Conservation (phyloP, 2,888 invertebrate species). For the Erebia ligea region DNA sequence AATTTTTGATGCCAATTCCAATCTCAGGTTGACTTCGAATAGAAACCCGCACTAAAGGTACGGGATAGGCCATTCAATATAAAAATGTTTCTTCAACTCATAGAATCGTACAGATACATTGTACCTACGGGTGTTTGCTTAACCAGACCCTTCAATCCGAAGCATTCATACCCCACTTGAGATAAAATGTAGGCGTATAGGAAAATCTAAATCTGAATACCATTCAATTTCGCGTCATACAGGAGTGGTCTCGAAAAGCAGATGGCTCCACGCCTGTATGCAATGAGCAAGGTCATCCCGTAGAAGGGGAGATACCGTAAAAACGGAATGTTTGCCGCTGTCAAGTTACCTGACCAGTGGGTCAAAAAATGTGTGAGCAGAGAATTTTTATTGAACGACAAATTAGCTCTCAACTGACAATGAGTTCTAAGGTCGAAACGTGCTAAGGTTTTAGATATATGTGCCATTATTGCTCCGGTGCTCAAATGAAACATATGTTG, state of each 20-base stretch:
- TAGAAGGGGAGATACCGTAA: background rate
- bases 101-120: conserved; percentile 6
- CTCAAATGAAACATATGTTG: too few relatives aligned
- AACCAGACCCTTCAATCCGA: conserved; percentile 10
- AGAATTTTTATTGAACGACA: too few relatives aligned
- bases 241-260: conserved; percentile 19
- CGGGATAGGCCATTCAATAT: background rate
- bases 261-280: conserved; percentile 13
- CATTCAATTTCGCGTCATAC: conserved; percentile 20
- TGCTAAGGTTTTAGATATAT: too few relatives aligned
- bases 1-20: background rate
- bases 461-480: too few relatives aligned
- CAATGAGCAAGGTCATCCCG: background rate
- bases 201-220: conserved; percentile 23
- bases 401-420: too few relatives aligned
- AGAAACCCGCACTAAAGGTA: background rate
- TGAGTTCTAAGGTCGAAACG: too few relatives aligned
- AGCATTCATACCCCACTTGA: conserved; percentile 8
- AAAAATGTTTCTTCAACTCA: background rate
- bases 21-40: background rate
- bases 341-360: background rate
- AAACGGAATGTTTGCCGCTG: background rate
- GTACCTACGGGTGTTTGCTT: background rate
- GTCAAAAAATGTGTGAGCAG: background rate
- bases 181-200: conserved; percentile 20